Conservation (phyloP, 2,113 vertebrate species). For the Polyodon spathula region DNA sequence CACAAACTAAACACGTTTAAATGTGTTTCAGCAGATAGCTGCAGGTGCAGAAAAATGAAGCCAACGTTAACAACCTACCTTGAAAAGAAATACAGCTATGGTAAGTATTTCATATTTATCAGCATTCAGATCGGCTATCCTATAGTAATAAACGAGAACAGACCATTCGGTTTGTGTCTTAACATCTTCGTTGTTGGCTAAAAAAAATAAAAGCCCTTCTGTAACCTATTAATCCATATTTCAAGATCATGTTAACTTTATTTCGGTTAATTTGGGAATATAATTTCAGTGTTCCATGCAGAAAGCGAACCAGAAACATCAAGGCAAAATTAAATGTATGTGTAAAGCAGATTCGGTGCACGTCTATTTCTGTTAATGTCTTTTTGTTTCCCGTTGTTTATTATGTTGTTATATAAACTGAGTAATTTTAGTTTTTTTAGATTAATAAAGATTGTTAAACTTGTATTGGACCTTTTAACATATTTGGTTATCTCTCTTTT, state of each 20-base stretch:
- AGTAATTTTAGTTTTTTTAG: no score
- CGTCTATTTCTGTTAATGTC: no score
- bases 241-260: no score
- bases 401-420: no score
- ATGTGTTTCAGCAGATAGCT: conserved; percentile 21
- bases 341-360: no score
- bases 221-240: no score
- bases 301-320: no score
- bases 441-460: not conserved
- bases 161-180: not conserved
- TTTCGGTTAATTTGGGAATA: no score
- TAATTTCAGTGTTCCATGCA: no score
- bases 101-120: conserved; percentile 43
- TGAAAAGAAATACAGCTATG: conserved; percentile 70
- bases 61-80: conserved; percentile 59
- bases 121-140: not conserved
- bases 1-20: not conserved
- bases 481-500: conserved; percentile 10
- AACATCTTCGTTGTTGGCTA: not conserved
- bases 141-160: not conserved
- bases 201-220: not conserved
- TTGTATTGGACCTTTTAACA: not conserved
- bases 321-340: no score
- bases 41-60: conserved; percentile 66
- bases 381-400: no score